Base-by-base conservation (phyloP, 2,797 vertebrate species). In the Takifugu rubripes region DNA sequence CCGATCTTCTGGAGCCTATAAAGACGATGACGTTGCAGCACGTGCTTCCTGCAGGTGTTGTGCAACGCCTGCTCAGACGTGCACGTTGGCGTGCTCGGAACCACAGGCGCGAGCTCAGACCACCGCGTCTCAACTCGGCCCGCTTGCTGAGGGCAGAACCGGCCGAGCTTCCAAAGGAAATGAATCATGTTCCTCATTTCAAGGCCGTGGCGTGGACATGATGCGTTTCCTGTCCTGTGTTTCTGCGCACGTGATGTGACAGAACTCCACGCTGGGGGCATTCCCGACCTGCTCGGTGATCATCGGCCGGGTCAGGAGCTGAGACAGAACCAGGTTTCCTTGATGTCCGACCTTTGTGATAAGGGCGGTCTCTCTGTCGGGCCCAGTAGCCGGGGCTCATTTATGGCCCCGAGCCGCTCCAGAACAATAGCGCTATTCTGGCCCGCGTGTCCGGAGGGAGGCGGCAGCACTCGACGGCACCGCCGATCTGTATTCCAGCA, bases 341-440 rank as follows among this genome's bases (percentile, higher is more conserved):
- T 21, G 21, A 21, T 21, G 21, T 21, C 21, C 21, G 1, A 21
- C 21, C 4, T 25, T 2, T 5, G 36, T 3, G 14, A 40, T 46
- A n/a, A 21, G 2, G 16, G 6, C 5, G 6, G 15, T 5, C 17
- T 71, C 55, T 75, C 63, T 78, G 74, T 77, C 71, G 61, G 73
- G 25, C 51, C 77, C 59, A 54, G 66, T 73, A 67, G 78, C 75
- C 66, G 51, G 75, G 65, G 63, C 70, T 70, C 69, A 70, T 83
- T 83, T 88, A 79, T 84, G 86, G 79, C 76, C 66, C 62, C 3
- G 62, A 82, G 77, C 70, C 59, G 60, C 45, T 75, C 60, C 61
- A 75, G 81, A 92, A 92, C 90, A 92, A 92, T 91, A 88, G 87
- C 68, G 49, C 87, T 87, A 86, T 92, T 92, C 87, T 92, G 81